phyloP scores from a whole-genome alignment of 2,113 vertebrate genomes.

The Mastomys natalensis region DNA sequence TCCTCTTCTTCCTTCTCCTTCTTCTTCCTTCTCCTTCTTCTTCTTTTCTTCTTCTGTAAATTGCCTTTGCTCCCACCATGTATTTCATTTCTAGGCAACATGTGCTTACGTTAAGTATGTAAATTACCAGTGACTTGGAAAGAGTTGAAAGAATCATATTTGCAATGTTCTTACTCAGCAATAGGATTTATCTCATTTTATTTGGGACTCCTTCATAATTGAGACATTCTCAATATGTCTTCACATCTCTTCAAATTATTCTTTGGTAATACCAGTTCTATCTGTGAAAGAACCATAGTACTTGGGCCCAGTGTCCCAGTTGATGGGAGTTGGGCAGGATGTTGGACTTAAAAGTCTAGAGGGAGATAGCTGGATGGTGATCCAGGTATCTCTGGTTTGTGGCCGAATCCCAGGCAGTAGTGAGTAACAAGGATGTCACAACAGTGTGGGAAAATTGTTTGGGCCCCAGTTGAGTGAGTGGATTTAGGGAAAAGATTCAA shows the following conservation, averaged over 20 bases:
- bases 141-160: background rate
- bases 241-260: background rate
- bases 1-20: too few relatives aligned
- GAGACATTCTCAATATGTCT: background rate
- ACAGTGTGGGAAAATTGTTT: background rate
- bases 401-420: background rate
- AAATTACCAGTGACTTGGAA: background rate
- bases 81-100: background rate
- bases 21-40: too few relatives aligned
- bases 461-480: background rate
- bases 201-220: background rate
- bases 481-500: background rate
- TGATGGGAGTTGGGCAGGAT: background rate
- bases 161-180: background rate
- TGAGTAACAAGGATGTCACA: background rate
- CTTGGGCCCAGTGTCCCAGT: background rate
- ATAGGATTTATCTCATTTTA: background rate
- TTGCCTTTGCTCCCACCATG: background rate
- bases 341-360: background rate
- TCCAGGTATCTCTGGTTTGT: background rate
- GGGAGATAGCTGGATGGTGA: background rate
- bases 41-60: background rate
- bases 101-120: background rate
- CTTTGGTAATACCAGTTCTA: background rate
- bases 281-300: background rate